A percentile compares a stretch with the other conserved stretches of the same genome.
Conservation (phyloP, 2,888 invertebrate genomes). For the Acleris emargana region DNA sequence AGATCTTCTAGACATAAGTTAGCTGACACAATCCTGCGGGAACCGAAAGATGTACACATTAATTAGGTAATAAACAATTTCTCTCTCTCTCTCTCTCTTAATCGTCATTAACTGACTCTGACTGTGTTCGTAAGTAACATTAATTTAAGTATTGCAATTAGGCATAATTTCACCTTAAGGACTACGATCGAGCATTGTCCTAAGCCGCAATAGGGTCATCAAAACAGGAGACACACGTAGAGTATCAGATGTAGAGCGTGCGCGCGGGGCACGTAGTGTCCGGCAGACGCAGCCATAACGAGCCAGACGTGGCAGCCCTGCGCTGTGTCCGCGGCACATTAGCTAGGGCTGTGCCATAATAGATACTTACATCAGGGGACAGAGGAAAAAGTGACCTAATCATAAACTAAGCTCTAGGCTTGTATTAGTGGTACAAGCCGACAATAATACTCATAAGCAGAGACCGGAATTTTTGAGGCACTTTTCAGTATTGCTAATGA, state of each 20-base stretch:
- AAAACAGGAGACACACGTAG: slow-evolving; percentile 34
- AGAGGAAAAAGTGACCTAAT: background rate
- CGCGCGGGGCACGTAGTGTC: slow-evolving; percentile 29
- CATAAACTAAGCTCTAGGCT: too few species aligned
- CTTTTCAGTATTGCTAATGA: too few species aligned
- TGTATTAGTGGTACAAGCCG: too few species aligned
- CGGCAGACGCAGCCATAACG: slow-evolving; percentile 35
- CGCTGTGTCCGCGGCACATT: slow-evolving; percentile 17
- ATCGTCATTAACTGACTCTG: too few species aligned
- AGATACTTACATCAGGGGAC: background rate
- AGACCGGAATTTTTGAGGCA: too few species aligned
- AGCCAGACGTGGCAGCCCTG: slow-evolving; percentile 26
- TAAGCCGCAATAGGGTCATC: slow-evolving; percentile 29
- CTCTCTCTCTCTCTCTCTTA: too few species aligned
- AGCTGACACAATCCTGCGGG: too few species aligned
- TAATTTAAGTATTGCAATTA: background rate
- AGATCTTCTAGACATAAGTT: too few species aligned
- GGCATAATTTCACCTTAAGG: background rate
- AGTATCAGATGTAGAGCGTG: slow-evolving; percentile 29
- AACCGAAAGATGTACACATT: too few species aligned
- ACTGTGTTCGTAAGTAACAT: too few species aligned
- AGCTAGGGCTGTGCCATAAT: slow-evolving; percentile 25
- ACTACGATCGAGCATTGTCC: background rate
- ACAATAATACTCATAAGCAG: too few species aligned
- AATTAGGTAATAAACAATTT: too few species aligned